These are phyloP conservation scores for Papilio polytes DNA, from an alignment of 1,140 invertebrate genomes.

Conservation along the genomic window DNA sequence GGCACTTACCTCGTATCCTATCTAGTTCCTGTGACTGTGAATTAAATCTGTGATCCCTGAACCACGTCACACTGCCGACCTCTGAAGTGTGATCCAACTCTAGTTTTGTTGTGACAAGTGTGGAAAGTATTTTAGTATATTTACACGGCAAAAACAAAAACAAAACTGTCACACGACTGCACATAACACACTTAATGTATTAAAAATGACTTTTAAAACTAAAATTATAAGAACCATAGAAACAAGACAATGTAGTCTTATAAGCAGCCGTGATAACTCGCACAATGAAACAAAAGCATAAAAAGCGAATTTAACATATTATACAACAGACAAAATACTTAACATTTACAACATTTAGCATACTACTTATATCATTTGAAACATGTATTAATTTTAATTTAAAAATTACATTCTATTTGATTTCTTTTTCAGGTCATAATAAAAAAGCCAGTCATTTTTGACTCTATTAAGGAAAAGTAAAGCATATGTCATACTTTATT, in stretches of 20 bases:
- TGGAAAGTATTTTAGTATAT: slow-evolving; percentile 79
- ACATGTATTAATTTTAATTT: slow-evolving; percentile 29
- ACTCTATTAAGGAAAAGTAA: neutral
- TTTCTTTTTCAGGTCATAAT: slow-evolving; percentile 26
- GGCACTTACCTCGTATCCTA: slow-evolving; percentile 78
- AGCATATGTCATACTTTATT: no score
- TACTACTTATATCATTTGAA: slow-evolving; percentile 35
- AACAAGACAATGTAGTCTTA: slow-evolving; percentile 11
- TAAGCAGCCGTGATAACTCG: slow-evolving; percentile 53
- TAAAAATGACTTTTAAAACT: neutral
- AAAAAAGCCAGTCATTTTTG: neutral
- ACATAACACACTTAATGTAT: slow-evolving; percentile 40
- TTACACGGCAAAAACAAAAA: slow-evolving; percentile 82
- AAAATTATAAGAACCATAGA: neutral
- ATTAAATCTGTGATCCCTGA: slow-evolving; percentile 85
- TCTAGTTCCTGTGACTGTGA: slow-evolving; percentile 85
- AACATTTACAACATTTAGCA: slow-evolving; percentile 45
- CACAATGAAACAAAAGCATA: slow-evolving; percentile 75
- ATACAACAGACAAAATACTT: slow-evolving; percentile 53
- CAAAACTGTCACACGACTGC: slow-evolving; percentile 58
- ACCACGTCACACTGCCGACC: slow-evolving; percentile 85
- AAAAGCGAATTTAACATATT: slow-evolving; percentile 63
- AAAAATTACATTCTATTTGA: slow-evolving; percentile 31
- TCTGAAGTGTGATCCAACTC: slow-evolving; percentile 83
- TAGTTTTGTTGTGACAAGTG: slow-evolving; percentile 78